phyloP scores from a whole-genome alignment of 2,113 vertebrate genomes.

The Crotalus tigris region DNA sequence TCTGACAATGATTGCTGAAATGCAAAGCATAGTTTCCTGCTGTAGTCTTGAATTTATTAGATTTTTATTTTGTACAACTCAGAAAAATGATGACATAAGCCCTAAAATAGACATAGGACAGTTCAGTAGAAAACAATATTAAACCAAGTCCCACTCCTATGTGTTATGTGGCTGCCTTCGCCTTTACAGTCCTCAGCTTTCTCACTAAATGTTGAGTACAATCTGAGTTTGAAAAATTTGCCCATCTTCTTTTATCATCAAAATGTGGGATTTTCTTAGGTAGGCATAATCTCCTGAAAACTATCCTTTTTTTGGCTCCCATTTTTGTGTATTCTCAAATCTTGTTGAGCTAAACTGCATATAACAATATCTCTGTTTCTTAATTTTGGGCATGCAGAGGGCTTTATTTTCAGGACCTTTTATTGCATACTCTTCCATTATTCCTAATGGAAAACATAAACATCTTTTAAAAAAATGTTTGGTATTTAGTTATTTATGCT shows the following conservation, averaged over 20 bases:
- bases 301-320: not conserved
- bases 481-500: conserved; percentile 29
- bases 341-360: not conserved
- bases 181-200: not conserved
- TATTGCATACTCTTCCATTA: not conserved
- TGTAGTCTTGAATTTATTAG: no score
- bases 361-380: not conserved
- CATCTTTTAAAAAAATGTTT: not conserved
- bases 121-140: not conserved
- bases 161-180: not conserved
- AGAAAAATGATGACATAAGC: not conserved
- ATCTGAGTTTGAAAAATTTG: not conserved
- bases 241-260: not conserved
- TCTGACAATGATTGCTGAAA: no score
- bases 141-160: not conserved
- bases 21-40: no score
- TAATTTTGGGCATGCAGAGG: not conserved
- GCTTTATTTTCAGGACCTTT: not conserved
- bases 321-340: not conserved
- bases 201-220: not conserved
- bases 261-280: not conserved
- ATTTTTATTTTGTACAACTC: no score
- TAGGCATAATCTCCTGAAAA: not conserved
- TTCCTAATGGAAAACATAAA: not conserved
- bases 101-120: not conserved